Base-by-base conservation (phyloP, 2,113 vertebrate species). In the Vidua macroura region DNA sequence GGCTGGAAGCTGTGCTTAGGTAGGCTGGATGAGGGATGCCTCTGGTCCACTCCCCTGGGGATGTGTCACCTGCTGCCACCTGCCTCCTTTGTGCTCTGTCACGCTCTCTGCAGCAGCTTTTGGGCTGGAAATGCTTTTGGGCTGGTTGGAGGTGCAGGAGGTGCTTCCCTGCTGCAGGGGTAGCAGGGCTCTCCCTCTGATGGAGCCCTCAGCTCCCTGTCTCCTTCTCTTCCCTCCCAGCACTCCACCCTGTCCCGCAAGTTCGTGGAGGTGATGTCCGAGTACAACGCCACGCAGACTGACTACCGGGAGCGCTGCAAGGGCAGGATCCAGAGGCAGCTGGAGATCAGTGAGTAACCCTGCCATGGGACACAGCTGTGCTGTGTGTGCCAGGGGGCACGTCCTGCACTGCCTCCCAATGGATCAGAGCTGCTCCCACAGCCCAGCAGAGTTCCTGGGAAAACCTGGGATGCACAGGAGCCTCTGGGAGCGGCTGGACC, bases 221-320 rank as follows among this genome's bases (percentile, higher is more conserved):
- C n/a, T 37, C n/a, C 41, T 48, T 19, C 9, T 92, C 20, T 93
- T 20, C 24, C 33, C 44, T 25, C 49, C 1, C 11, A 98, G 98
- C 98, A 98, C 86, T 98, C 98, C 3, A 98, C 98, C 0, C 93
- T 98, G 94, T 98, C 98, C 0, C 98, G 98, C 76, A 98, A 98
- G 96, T 98, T 98, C 31, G 98, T 98, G 96, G 98, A 98, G 84
- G 98, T 98, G 95, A 98, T 98, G 98, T 98, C 98, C 0, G 98
- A 98, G 82, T 98, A 98, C 96, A 98, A 98, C 0, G 96, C 98
- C 16, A 98, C 98, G 1, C 98, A 98, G 95, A 98, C 98, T 0
- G 98, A 98, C 93, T 98, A 98, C 95, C 93, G 98, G 17, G 98
- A 98, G 90, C 98, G 98, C 93, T 98, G 98, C 97, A 98, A 98